phyloP scores from a whole-genome alignment of 2,113 vertebrate genomes.

The Pelobates fuscus region DNA sequence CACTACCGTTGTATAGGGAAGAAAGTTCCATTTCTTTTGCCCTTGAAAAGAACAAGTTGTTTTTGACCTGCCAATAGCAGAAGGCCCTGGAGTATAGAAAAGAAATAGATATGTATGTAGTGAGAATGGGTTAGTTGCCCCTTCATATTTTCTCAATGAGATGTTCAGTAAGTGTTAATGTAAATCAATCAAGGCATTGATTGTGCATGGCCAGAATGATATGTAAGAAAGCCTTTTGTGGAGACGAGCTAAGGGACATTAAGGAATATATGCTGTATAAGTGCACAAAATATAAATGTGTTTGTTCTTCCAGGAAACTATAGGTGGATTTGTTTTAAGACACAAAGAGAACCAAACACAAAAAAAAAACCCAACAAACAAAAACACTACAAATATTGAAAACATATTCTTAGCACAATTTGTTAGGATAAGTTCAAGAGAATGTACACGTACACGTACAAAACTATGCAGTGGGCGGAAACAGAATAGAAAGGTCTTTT shows the following conservation, averaged over 20 bases:
- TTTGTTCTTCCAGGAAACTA: slow-evolving; percentile 29
- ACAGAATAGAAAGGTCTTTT: no score
- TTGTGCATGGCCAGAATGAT: slow-evolving; percentile 64
- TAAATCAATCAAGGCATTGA: slow-evolving; percentile 76
- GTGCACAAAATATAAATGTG: slow-evolving; percentile 60
- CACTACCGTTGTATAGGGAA: background rate
- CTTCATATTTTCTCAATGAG: slow-evolving; percentile 67
- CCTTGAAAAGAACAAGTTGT: slow-evolving; percentile 68
- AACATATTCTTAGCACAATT: no score
- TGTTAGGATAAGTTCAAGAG: no score
- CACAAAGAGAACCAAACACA: no score
- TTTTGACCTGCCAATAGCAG: slow-evolving; percentile 71
- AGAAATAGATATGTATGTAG: slow-evolving; percentile 72
- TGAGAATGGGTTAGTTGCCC: slow-evolving; percentile 72
- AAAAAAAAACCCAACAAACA: no score
- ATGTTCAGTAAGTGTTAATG: slow-evolving; percentile 69
- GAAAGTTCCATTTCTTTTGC: slow-evolving; percentile 59
- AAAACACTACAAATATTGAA: no score
- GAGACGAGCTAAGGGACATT: slow-evolving; percentile 50
- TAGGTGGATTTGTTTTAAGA: background rate
- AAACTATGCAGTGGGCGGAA: no score
- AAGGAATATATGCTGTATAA: slow-evolving; percentile 58
- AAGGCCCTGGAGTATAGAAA: slow-evolving; percentile 62
- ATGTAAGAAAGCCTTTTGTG: slow-evolving; percentile 59
- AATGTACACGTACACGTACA: no score